Evolutionary conservation across 2,888 invertebrate species (phyloP), one percentile per base, ranked within the genome.

Genomic region (Eupithecia insigniata): DNA sequence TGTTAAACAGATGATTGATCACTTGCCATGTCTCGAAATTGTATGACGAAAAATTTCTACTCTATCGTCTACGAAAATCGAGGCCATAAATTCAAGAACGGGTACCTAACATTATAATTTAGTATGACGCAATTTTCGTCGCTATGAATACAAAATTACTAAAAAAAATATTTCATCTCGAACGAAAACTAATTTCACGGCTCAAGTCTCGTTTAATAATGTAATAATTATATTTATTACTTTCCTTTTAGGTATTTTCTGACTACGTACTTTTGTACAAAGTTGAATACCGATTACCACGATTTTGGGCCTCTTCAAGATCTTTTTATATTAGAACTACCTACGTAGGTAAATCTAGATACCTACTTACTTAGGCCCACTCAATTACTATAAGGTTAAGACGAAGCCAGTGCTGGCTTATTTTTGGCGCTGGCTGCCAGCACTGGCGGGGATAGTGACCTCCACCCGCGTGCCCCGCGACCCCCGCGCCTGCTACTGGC

Each of bases 101-200:
- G 0, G 18, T 58, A 51, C 55, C 26, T 22, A 26, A 6, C n/a
- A n/a, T 36, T n/a, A 46, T 55, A 55, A 64, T 64, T 62, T 55
- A n/a, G 34, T 51, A 14, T 69, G 34, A 51, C 51, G 30, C 51
- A n/a, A 30, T 62, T 69, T 51, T 28, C 55, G 26, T 55, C 55
- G 55, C 55, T 55, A 55, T 55, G 55, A 55, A 55, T 55, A 55
- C 26, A 34, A 51, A 34, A 30, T 69, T 64, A 64, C 26, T 64
- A 43, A n/a, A 43, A 60, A 43, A 67, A 39, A 39, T 26, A 26
- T 26, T 26, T 28, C 43, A 60, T 68, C n/a, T 18, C 51, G 36
- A 46, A 64, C 28, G 67, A 58, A 58, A 26, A 36, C 62, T 69
- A 69, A 51, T 69, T 69, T 69, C 62, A 64, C 64, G 69, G 69